phyloP scores from a whole-genome alignment of 2,113 vertebrate genomes.

The Clarias magur region DNA sequence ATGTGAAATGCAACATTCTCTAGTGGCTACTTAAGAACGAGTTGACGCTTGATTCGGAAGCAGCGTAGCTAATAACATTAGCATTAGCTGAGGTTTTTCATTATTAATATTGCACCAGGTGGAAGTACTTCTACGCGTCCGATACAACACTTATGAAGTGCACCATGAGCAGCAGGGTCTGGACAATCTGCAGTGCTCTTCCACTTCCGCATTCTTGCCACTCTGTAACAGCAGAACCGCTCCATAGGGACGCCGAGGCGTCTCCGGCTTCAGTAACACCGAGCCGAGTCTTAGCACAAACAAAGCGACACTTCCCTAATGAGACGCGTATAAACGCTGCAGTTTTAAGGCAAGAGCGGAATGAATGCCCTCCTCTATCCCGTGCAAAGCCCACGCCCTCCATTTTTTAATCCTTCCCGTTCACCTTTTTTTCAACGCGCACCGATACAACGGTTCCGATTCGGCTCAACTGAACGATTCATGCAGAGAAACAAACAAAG shows the following conservation, averaged over 20 bases:
- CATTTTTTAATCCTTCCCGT: conserved; percentile 53
- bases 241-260: not conserved
- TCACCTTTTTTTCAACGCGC: conserved; percentile 58
- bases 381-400: conserved; percentile 74
- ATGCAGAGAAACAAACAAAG: conserved; percentile 34
- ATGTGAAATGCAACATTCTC: not conserved
- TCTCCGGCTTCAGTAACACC: not conserved
- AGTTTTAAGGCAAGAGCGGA: not conserved
- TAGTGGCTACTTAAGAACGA: not conserved
- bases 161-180: not conserved
- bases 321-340: conserved; percentile 14
- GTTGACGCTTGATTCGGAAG: not conserved
- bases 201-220: conserved; percentile 49
- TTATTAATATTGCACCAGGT: not conserved
- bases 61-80: not conserved
- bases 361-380: conserved; percentile 37
- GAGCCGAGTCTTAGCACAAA: not conserved
- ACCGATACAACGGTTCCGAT: conserved; percentile 46
- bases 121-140: not conserved
- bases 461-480: conserved; percentile 20
- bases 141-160: not conserved
- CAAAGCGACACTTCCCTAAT: not conserved
- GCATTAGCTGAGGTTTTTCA: not conserved
- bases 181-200: not conserved
- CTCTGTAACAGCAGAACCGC: not conserved